These are phyloP conservation scores for Fistularia tabacaria DNA, from an alignment of 2,797 vertebrate genomes.

Conservation along the genomic window DNA sequence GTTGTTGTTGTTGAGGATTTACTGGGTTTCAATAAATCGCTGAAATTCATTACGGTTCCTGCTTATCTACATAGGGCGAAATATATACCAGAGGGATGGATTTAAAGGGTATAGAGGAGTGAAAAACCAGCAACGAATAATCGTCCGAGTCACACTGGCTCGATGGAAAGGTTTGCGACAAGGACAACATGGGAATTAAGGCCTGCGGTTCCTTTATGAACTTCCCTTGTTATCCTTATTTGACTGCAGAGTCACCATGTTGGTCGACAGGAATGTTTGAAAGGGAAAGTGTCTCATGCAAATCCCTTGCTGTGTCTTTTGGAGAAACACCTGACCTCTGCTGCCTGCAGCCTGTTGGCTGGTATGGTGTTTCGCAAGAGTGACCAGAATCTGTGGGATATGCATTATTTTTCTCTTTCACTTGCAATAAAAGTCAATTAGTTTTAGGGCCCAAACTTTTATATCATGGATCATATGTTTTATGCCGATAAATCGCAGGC, in stretches of 20 bases:
- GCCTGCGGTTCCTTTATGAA: conserved; percentile 8
- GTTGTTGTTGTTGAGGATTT: neutral
- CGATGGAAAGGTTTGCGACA: neutral
- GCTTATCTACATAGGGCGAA: too few species aligned
- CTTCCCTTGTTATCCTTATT: conserved; percentile 28
- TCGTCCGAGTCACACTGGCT: too few species aligned
- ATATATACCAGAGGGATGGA: too few species aligned
- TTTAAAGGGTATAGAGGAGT: too few species aligned
- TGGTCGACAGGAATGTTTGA: conserved; percentile 55
- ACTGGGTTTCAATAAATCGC: neutral
- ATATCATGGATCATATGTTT: neutral
- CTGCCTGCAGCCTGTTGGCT: conserved; percentile 24
- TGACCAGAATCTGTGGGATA: conserved; percentile 37
- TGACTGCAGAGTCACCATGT: conserved; percentile 17
- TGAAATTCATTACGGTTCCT: too few species aligned
- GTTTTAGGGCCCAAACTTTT: conserved; percentile 10
- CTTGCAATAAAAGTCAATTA: too few species aligned
- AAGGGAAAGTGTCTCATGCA: conserved; percentile 68
- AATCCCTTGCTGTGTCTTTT: conserved; percentile 44
- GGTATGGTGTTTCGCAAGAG: conserved; percentile 27
- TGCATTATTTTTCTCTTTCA: conserved; percentile 35
- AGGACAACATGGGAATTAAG: conserved; percentile 1
- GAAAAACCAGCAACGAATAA: too few species aligned
- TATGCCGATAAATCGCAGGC: too few species aligned
- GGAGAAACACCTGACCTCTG: conserved; percentile 46